A percentile compares a stretch with the other conserved stretches of the same genome.
Evolutionary conservation across 1,140 invertebrate species (phyloP).

Genomic region (Pseudomyrmex dendroicus): DNA sequence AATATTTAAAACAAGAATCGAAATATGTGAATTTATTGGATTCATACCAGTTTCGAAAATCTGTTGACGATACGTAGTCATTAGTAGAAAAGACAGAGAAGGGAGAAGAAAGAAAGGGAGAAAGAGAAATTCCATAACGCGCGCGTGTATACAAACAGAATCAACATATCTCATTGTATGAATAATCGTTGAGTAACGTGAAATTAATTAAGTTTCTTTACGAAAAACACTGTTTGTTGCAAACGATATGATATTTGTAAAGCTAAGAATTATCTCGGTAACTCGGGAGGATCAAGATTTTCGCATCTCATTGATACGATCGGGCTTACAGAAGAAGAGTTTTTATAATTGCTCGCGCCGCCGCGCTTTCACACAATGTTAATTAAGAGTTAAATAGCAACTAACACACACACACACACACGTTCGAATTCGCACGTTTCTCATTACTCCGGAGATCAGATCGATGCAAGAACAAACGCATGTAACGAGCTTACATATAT

Average conservation of each 20-base stretch:
- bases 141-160: conserved; percentile 13
- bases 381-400: too few species aligned
- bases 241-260: neutral
- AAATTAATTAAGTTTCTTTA: conserved; percentile 1
- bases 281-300: neutral
- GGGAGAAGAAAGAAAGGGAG: neutral
- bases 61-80: conserved; percentile 1
- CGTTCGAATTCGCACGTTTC: too few species aligned
- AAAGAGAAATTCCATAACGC: conserved; percentile 12
- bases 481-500: neutral
- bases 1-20: neutral
- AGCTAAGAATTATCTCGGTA: neutral
- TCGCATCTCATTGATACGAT: conserved; percentile 1
- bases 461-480: conserved; percentile 6
- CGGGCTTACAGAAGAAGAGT: neutral
- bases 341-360: neutral
- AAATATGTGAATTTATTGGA: neutral
- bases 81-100: conserved; percentile 29
- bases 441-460: neutral
- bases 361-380: neutral
- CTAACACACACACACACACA: too few species aligned
- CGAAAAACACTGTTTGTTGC: neutral
- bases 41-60: neutral
- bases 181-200: neutral
- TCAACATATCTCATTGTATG: neutral